These are phyloP conservation scores for Hippocampus mohnikei DNA, from an alignment of 2,113 vertebrate genomes.

Conservation along the genomic window DNA sequence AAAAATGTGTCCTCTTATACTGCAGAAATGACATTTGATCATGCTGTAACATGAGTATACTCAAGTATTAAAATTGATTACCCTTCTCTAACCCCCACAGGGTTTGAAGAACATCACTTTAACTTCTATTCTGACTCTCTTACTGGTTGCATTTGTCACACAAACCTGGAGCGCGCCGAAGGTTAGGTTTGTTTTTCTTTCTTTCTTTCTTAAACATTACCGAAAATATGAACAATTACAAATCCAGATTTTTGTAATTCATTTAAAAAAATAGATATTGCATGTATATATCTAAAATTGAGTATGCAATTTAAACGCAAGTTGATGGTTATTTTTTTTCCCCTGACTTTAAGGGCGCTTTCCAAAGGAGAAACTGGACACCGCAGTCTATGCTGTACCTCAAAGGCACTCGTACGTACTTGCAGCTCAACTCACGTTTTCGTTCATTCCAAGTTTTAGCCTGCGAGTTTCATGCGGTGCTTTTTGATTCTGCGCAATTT, in stretches of 20 bases:
- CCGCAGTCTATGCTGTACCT: constrained; percentile 95
- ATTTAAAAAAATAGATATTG: background rate
- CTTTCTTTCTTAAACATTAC: background rate
- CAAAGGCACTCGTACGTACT: constrained; percentile 87
- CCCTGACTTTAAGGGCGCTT: constrained; percentile 65
- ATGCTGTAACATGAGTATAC: background rate
- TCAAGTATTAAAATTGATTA: background rate
- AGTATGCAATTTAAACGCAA: too few relatives aligned
- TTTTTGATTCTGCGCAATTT: constrained; percentile 2
- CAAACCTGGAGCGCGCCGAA: constrained; percentile 75
- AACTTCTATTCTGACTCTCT: constrained; percentile 62
- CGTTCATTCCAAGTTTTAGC: background rate
- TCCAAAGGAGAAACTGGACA: constrained; percentile 92
- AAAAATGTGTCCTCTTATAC: background rate
- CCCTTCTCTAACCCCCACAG: constrained; percentile 53
- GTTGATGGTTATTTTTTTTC: background rate
- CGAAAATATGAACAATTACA: background rate
- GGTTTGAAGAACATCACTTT: constrained; percentile 58
- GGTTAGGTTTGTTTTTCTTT: constrained; percentile 59
- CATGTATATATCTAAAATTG: background rate
- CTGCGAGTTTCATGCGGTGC: background rate
- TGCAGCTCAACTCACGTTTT: constrained; percentile 30
- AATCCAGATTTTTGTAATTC: too few relatives aligned
- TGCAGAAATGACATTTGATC: background rate
- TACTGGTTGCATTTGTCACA: constrained; percentile 68